These are phyloP conservation scores for Aulostomus chinensis DNA, from an alignment of 2,797 vertebrate genomes.

Conservation along the genomic window DNA sequence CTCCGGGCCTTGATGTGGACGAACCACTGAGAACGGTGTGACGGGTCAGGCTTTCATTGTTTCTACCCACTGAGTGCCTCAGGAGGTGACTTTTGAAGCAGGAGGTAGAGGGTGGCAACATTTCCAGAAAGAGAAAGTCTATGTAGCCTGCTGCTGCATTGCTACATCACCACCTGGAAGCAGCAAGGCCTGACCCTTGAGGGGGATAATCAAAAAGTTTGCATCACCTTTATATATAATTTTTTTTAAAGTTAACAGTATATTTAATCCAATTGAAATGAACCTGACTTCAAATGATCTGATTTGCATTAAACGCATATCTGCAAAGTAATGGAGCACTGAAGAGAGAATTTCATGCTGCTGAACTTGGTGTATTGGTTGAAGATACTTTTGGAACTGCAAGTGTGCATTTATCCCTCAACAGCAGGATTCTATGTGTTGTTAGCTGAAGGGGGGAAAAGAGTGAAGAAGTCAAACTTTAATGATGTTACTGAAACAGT, in stretches of 20 bases:
- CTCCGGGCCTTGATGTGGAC: constrained; percentile 29
- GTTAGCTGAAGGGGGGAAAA: too few species aligned
- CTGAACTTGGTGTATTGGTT: not conserved
- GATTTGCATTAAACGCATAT: not conserved
- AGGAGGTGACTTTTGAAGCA: constrained; percentile 18
- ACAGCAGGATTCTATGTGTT: too few species aligned
- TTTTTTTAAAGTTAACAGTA: not conserved
- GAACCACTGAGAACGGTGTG: constrained; percentile 25
- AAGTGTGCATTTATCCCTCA: not conserved
- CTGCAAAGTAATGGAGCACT: too few species aligned
- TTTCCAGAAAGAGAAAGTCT: too few species aligned
- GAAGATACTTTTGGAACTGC: not conserved
- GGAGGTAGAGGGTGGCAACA: not conserved
- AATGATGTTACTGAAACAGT: too few species aligned
- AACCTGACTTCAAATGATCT: not conserved
- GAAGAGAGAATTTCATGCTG: too few species aligned
- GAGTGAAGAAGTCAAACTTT: too few species aligned
- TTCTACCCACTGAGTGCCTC: constrained; percentile 30
- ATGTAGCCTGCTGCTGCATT: too few species aligned
- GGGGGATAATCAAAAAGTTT: too few species aligned
- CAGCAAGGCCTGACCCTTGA: too few species aligned
- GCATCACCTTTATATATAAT: too few species aligned
- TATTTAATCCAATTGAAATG: not conserved
- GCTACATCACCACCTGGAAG: too few species aligned
- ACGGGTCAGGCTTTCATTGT: constrained; percentile 46